Base-by-base conservation (phyloP, 2,888 invertebrate species). In the Pimpla rufipes region DNA sequence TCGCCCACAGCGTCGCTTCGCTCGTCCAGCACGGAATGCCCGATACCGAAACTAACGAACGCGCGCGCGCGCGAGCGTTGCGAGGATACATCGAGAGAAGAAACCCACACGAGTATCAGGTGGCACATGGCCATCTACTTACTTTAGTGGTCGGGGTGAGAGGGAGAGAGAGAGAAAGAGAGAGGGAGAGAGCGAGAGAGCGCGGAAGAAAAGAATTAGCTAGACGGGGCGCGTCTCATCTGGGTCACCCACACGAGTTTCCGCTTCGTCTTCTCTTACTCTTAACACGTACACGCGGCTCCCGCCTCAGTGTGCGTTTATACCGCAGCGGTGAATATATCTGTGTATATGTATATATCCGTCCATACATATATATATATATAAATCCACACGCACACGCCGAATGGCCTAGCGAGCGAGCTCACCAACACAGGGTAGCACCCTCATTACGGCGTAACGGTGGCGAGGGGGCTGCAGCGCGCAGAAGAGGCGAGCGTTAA, bases 401-500 rank as follows among this genome's bases (percentile, higher is more conserved):
- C 5, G 29, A 29, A 29, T 6, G 45, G 47, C 55, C 42, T 50
- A 18, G 21, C 55, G 68, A 59, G 79, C 64, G 75, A 59, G 73
- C 18, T 52, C 83, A 88, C 90, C 81, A 84, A 89, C 86, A 89
- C 90, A 89, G 85, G 86, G 87, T 86, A 88, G 87, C 87, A 90
- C 90, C 91, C 92, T 92, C 92, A 92, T 92, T 92, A 92, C 91
- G 90, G 91, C 84, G 88, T 87, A 85, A 89, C 86, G 88, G 87
- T 88, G 87, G 88, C 86, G 86, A 90, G 91, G 91, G 92, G 91
- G 90, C 89, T 91, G 92, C 90, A 92, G 90, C 77, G 83, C 77
- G 83, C 90, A 91, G 90, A 91, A 92, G 92, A 92, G 92, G 90
- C 91, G 90, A 92, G 92, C 92, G 92, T 92, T 92, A 92, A 92